These are phyloP conservation scores for Nomada ruficornis DNA, from an alignment of 2,888 invertebrate species.

Conservation along the genomic window DNA sequence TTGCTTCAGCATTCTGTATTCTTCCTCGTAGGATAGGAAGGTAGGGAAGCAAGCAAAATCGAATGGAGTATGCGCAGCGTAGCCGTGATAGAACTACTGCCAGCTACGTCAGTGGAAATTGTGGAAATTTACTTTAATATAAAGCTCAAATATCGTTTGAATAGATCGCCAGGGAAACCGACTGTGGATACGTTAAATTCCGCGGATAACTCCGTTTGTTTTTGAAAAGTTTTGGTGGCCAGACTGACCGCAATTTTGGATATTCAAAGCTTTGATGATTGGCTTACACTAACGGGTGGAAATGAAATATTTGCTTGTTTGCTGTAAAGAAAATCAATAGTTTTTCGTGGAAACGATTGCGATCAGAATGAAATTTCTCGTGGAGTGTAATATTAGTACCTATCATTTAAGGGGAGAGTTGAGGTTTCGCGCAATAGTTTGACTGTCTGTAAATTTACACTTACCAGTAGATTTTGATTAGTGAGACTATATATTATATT, in stretches of 20 bases:
- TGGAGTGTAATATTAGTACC: background rate
- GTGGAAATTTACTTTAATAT: constrained; percentile 66
- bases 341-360: background rate
- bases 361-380: background rate
- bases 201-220: constrained; percentile 47
- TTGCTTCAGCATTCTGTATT: constrained; percentile 46
- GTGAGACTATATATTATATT: too few relatives aligned
- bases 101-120: constrained; percentile 54
- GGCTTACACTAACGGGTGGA: background rate
- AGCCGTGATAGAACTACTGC: constrained; percentile 52
- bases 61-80: constrained; percentile 12
- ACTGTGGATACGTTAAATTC: constrained; percentile 35
- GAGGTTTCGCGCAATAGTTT: background rate
- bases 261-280: constrained; percentile 26
- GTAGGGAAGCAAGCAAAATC: constrained; percentile 25
- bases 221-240: constrained; percentile 39
- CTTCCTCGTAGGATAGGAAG: constrained; percentile 30
- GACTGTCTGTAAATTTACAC: too few relatives aligned
- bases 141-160: constrained; percentile 43
- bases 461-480: too few relatives aligned
- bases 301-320: constrained; percentile 10
- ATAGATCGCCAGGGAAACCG: background rate
- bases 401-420: background rate
- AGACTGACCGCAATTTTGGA: constrained; percentile 8
- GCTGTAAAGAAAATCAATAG: background rate